Evolutionary conservation across 2,888 invertebrate species (phyloP).

Genomic region (Apotomis turbidana): DNA sequence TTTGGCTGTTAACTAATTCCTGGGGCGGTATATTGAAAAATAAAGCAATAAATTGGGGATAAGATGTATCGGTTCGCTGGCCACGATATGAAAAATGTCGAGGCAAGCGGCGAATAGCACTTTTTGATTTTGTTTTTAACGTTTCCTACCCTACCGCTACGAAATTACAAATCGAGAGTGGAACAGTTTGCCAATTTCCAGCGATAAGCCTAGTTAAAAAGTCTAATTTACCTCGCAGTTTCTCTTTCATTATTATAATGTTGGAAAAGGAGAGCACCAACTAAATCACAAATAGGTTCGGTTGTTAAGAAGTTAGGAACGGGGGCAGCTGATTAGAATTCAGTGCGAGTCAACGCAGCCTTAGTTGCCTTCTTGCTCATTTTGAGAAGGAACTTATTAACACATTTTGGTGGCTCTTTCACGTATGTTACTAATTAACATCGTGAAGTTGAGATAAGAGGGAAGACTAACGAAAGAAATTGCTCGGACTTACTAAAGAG

Average conservation of each 20-base stretch:
- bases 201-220: not conserved
- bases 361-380: constrained; percentile 30
- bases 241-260: not conserved
- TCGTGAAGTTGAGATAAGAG: constrained; percentile 1
- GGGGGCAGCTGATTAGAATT: constrained; percentile 52
- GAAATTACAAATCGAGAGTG: constrained; percentile 36
- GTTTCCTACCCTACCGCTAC: not conserved
- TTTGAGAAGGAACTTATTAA: constrained; percentile 37
- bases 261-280: constrained; percentile 11
- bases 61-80: constrained; percentile 32
- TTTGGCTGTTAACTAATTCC: constrained; percentile 18
- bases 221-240: constrained; percentile 3
- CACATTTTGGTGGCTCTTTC: constrained; percentile 23
- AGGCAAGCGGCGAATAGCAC: constrained; percentile 47
- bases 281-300: constrained; percentile 3
- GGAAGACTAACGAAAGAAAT: not conserved
- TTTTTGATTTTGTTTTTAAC: constrained; percentile 45
- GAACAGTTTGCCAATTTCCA: constrained; percentile 8
- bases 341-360: constrained; percentile 44
- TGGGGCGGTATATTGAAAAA: constrained; percentile 6
- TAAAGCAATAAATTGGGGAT: constrained; percentile 13
- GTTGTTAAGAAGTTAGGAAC: constrained; percentile 34
- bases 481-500: not conserved
- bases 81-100: constrained; percentile 43
- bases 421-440: constrained; percentile 29